A percentile compares a stretch with the other conserved stretches of the same genome.
phyloP scores from a whole-genome alignment of 2,888 invertebrate species.

The Hirtodrosophila trivittata region DNA sequence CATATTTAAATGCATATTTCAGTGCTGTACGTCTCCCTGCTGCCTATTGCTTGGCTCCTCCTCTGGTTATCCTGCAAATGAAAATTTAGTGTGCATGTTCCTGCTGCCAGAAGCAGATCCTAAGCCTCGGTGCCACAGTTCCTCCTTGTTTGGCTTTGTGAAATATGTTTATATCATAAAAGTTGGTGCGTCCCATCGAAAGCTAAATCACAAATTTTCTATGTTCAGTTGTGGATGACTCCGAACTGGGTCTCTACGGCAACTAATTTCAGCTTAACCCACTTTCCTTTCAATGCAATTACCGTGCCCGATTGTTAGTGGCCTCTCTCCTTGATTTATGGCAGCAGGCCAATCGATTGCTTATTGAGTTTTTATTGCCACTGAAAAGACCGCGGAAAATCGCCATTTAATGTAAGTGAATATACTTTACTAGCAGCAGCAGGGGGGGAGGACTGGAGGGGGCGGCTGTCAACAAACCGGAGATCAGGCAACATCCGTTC shows the following conservation, averaged over 20 bases:
- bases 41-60: background rate
- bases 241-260: constrained; percentile 40
- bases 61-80: constrained; percentile 63
- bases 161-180: constrained; percentile 47
- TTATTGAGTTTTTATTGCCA: constrained; percentile 56
- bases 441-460: background rate
- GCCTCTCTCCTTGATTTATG: constrained; percentile 67
- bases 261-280: constrained; percentile 77
- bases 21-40: constrained; percentile 4
- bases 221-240: constrained; percentile 49
- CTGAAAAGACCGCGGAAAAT: constrained; percentile 44
- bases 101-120: constrained; percentile 66
- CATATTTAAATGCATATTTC: constrained; percentile 73
- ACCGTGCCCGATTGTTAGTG: constrained; percentile 52
- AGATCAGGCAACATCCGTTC: constrained; percentile 75
- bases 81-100: constrained; percentile 76
- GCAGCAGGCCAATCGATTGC: constrained; percentile 29
- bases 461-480: constrained; percentile 64
- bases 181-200: constrained; percentile 65
- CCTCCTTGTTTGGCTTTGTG: constrained; percentile 51
- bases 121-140: constrained; percentile 24
- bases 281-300: constrained; percentile 70
- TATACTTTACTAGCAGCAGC: constrained; percentile 59
- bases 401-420: constrained; percentile 67
- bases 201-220: constrained; percentile 75